phyloP scores from a whole-genome alignment of 1,140 invertebrate genomes.

The Stegodyphus dumicola region DNA sequence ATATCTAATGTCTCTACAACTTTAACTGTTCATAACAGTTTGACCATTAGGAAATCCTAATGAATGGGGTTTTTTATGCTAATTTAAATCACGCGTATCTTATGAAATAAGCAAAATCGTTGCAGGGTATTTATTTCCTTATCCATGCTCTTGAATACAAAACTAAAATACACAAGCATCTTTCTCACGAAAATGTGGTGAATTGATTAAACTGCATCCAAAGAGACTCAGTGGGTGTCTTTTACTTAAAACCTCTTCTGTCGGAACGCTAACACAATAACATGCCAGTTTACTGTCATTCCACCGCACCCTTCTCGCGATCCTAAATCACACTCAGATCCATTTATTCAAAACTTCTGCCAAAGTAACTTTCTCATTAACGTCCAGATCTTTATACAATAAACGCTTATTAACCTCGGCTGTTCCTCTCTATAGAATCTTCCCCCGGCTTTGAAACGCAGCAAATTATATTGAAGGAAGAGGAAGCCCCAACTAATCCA shows the following conservation, averaged over 20 bases:
- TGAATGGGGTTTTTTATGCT: too few relatives aligned
- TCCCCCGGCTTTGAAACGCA: background rate
- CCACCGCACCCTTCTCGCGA: background rate
- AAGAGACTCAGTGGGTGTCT: background rate
- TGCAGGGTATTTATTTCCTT: too few relatives aligned
- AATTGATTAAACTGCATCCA: background rate
- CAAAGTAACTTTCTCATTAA: conserved; percentile 34
- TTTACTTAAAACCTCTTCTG: background rate
- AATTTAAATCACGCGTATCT: too few relatives aligned
- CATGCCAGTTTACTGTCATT: conserved; percentile 16
- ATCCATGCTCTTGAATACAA: background rate
- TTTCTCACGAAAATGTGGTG: background rate
- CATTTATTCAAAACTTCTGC: background rate
- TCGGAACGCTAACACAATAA: background rate
- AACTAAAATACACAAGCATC: background rate
- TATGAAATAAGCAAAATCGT: too few relatives aligned
- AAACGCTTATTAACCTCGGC: conserved; percentile 31
- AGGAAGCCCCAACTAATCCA: background rate
- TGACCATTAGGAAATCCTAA: too few relatives aligned
- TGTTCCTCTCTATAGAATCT: background rate
- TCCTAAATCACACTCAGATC: background rate
- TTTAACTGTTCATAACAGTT: too few relatives aligned
- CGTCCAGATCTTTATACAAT: conserved; percentile 4
- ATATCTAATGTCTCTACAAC: too few relatives aligned
- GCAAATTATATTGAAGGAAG: conserved; percentile 25